Base-by-base conservation (phyloP, 2,113 vertebrate species). In the Menidia beryllina region DNA sequence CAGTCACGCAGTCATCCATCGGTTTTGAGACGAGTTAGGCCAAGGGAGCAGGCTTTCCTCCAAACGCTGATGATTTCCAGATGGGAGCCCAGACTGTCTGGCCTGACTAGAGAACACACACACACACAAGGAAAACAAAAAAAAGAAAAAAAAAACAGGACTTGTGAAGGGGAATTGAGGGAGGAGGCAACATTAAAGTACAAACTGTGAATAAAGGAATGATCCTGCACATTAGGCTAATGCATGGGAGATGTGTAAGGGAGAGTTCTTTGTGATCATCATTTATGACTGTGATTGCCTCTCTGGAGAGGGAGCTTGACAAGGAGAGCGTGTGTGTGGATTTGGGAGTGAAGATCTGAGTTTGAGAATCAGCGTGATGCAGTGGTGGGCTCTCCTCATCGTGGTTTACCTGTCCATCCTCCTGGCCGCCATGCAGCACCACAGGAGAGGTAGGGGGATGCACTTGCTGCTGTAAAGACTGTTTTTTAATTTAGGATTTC, bases 11-110 rank as follows among this genome's bases (percentile, higher is more conserved):
- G 72, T 73, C 69, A 67, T 56, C 78, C 65, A 61, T 82, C 56
- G 79, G 82, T 69, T 68, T 65, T 21, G 61, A 41, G 30, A 19
- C 43, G 56, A 72, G 77, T 83, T 43, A 74, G 70, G 79, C 72
- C 73, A 85, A 67, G 58, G 63, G 69, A 67, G 72, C 73, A 80
- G 58, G 38, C 78, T 0, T 72, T 81, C 36, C 64, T 69, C 57
- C 51, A 62, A 65, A 51, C 79, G 69, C 43, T 86, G 75, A 93
- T 91, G 50, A 85, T 49, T 91, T 91, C 91, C 90, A 92, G 90
- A 93, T 93, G 90, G 81, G 67, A 76, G 59, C 30, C 52, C 64
- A 79, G 78, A 77, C 81, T 25, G 69, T 55, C 50, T 64, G 66
- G 76, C 73, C 79, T 66, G 50, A 71, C 48, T 4, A 0, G 21